phyloP scores from a whole-genome alignment of 2,113 vertebrate species.

The Amphiprion ocellaris region DNA sequence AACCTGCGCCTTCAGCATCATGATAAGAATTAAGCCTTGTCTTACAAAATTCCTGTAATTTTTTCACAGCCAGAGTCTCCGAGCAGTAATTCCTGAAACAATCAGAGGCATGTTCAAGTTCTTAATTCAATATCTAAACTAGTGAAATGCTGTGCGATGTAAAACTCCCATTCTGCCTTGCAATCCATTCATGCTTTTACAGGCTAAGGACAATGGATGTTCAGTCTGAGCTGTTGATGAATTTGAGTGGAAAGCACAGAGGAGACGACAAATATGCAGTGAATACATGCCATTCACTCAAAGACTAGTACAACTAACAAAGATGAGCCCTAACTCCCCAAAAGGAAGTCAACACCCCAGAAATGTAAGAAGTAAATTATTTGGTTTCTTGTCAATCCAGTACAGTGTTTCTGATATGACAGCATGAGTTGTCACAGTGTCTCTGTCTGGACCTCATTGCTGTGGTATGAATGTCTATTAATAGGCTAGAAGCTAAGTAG shows the following conservation, averaged over 20 bases:
- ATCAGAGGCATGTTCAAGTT: slow-evolving; percentile 50
- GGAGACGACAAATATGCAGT: slow-evolving; percentile 2
- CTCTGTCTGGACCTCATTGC: slow-evolving; percentile 34
- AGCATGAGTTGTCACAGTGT: slow-evolving; percentile 12
- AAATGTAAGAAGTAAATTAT: slow-evolving; percentile 19
- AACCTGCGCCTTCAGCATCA: slow-evolving; percentile 14
- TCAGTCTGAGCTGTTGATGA: slow-evolving; percentile 18
- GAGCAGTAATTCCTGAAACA: slow-evolving; percentile 55
- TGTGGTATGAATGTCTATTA: slow-evolving; percentile 60
- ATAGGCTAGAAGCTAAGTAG: slow-evolving; percentile 51
- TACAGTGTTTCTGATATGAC: slow-evolving; percentile 47
- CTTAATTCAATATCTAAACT: slow-evolving; percentile 59
- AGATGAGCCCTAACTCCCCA: background rate
- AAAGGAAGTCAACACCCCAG: slow-evolving; percentile 11
- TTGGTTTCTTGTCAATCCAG: slow-evolving; percentile 6
- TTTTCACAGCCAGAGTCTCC: slow-evolving; percentile 1
- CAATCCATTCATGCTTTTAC: slow-evolving; percentile 21
- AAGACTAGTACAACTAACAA: slow-evolving; percentile 20
- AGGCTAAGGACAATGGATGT: slow-evolving; percentile 22
- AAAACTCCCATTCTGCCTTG: slow-evolving; percentile 14
- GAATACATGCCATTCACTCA: slow-evolving; percentile 12
- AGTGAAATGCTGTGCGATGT: slow-evolving; percentile 35
- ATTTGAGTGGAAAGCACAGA: slow-evolving; percentile 26
- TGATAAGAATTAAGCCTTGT: slow-evolving; percentile 36
- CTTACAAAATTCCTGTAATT: slow-evolving; percentile 33